Base-by-base conservation (phyloP, 2,888 invertebrate species). In the Orchesellides sinensis region DNA sequence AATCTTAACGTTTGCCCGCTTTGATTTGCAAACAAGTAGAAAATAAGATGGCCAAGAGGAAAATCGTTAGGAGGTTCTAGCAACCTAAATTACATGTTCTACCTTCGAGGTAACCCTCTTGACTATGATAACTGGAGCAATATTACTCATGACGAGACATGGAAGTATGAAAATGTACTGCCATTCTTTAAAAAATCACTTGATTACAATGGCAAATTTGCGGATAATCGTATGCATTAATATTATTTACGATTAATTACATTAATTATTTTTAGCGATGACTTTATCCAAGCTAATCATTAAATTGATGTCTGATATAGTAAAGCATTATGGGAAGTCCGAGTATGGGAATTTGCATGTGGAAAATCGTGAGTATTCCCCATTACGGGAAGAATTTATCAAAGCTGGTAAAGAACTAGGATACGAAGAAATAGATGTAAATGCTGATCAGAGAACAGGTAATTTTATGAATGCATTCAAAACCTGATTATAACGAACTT, bases 101-200 rank as follows among this genome's bases (percentile, higher is more conserved):
- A 72, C 21, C 12, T 85, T 10, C 89, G 93, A 89, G 95, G 95
- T 19, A 93, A 94, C 89, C 90, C 91, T 17, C 89, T 92, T 14
- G 95, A 95, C 89, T 85, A 84, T 19, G 81, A 85, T 49, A 69
- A 70, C 10, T 83, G 84, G 84, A 80, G 84, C n/a, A 83, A 84
- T 40, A 61, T 83, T 4, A 84, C 84, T 0, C 68, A 54, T 12
- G 84, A 85, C 19, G 21, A 63, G 0, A 27, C 6, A 1, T 87
- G 87, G 87, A 80, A 70, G 0, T 87, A 84, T 75, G 78, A 87
- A 17, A 83, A 83, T 52, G 49, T 84, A 8, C 72, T 85, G 0
- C 66, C 49, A 14, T 73, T 69, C 45, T 87, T 87, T 52, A 86
- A 86, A 40, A 82, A 75, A 23, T 74, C 70, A 2, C 12, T 72